These are phyloP conservation scores for Ochlodes sylvanus DNA, from an alignment of 2,888 invertebrate species.

Conservation along the genomic window DNA sequence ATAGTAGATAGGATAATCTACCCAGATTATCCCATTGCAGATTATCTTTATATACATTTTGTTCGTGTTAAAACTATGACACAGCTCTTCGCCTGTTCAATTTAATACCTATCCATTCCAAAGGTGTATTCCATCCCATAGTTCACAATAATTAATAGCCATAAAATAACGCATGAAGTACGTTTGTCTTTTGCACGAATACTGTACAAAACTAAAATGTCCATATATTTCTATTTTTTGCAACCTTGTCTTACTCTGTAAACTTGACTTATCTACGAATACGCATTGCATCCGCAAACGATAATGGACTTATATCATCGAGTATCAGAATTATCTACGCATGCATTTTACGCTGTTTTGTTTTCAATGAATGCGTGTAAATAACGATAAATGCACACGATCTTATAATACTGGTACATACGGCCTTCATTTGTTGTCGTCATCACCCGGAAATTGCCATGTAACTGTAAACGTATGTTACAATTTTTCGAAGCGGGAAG, in stretches of 20 bases:
- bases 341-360: conserved; percentile 39
- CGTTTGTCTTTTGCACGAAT: background rate
- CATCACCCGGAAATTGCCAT: conserved; percentile 77
- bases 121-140: too few species aligned
- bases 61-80: too few species aligned
- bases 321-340: conserved; percentile 30
- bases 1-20: background rate
- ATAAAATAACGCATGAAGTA: background rate
- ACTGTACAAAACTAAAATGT: background rate
- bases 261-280: conserved; percentile 11
- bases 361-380: conserved; percentile 46
- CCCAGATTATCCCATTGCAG: background rate
- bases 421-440: conserved; percentile 71
- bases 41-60: too few species aligned
- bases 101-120: too few species aligned
- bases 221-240: background rate
- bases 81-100: too few species aligned
- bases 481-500: conserved; percentile 82
- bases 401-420: conserved; percentile 54
- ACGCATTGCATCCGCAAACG: conserved; percentile 9
- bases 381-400: conserved; percentile 53
- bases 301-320: conserved; percentile 20
- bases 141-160: too few species aligned
- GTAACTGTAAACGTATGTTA: conserved; percentile 73
- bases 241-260: background rate